Percentiles rank a stretch among this genome's conserved stretches.
Conservation (phyloP, 2,797 vertebrate species). For the Hoplostethus atlanticus region DNA sequence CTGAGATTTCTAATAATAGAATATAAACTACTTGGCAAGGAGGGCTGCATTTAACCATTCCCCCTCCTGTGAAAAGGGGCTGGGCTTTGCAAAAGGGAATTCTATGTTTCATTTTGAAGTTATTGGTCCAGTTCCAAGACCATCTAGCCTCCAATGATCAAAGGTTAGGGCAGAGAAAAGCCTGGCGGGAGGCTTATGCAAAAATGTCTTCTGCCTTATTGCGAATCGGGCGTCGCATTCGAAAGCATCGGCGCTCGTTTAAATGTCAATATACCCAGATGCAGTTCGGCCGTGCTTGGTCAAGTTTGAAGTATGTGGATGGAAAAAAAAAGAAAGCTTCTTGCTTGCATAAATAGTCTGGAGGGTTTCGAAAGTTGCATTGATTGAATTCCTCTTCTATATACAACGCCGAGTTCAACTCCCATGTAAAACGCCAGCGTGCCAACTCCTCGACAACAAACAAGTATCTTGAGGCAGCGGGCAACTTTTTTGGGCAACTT, state of each 20-base stretch:
- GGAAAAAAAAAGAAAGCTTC: constrained; percentile 20
- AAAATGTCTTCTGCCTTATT: constrained; percentile 81
- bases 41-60: constrained; percentile 77
- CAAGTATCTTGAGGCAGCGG: background rate
- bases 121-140: constrained; percentile 85
- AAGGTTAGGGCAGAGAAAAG: constrained; percentile 83
- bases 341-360: constrained; percentile 54
- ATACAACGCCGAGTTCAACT: background rate
- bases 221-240: constrained; percentile 66
- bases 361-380: constrained; percentile 61
- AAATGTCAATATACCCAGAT: constrained; percentile 79
- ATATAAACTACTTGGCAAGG: constrained; percentile 76
- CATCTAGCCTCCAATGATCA: constrained; percentile 85
- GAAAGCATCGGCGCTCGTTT: constrained; percentile 71
- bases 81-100: constrained; percentile 74
- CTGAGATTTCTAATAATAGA: constrained; percentile 77
- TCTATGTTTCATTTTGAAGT: constrained; percentile 85
- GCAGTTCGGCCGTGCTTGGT: constrained; percentile 77
- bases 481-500: too few species aligned
- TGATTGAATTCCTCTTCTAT: constrained; percentile 61
- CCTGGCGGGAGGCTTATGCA: constrained; percentile 82
- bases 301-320: constrained; percentile 78
- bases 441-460: too few species aligned
- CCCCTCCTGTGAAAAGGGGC: constrained; percentile 73
- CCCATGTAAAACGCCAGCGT: background rate